Conservation (phyloP, 2,888 invertebrate species). For the Sesia apiformis region DNA sequence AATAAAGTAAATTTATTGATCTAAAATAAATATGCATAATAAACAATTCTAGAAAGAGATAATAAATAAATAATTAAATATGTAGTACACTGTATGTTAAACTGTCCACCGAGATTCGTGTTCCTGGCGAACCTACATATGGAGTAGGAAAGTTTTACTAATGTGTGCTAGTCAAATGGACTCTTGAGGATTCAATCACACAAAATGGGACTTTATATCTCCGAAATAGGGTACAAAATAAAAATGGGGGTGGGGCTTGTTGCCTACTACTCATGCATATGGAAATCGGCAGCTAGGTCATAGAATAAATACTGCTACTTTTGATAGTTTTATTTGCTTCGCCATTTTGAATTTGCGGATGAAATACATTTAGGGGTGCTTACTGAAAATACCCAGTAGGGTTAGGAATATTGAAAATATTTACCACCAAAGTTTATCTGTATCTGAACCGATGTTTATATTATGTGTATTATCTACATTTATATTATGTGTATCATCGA, state of each 20-base stretch:
- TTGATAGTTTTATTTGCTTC: constrained; percentile 25
- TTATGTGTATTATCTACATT: no score
- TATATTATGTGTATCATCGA: no score
- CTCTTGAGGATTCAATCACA: constrained; percentile 45
- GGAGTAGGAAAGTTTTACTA: constrained; percentile 66
- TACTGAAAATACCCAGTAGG: constrained; percentile 5
- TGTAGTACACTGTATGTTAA: neutral
- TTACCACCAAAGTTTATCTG: no score
- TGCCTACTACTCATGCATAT: constrained; percentile 64
- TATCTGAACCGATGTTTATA: no score
- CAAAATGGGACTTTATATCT: constrained; percentile 42
- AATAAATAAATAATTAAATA: neutral
- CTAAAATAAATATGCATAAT: no score
- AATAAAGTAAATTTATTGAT: no score
- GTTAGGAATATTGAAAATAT: neutral
- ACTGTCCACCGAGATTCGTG: constrained; percentile 11
- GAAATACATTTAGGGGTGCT: neutral
- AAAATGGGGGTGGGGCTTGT: constrained; percentile 25
- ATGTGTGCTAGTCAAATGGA: constrained; percentile 72
- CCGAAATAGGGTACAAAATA: constrained; percentile 35
- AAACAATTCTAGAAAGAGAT: no score
- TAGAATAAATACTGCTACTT: constrained; percentile 38
- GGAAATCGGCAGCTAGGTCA: constrained; percentile 64
- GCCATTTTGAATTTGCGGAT: constrained; percentile 4
- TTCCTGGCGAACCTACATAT: constrained; percentile 36